Evolutionary conservation across 2,888 invertebrate genomes (phyloP).

Genomic region (Lasius platythorax): DNA sequence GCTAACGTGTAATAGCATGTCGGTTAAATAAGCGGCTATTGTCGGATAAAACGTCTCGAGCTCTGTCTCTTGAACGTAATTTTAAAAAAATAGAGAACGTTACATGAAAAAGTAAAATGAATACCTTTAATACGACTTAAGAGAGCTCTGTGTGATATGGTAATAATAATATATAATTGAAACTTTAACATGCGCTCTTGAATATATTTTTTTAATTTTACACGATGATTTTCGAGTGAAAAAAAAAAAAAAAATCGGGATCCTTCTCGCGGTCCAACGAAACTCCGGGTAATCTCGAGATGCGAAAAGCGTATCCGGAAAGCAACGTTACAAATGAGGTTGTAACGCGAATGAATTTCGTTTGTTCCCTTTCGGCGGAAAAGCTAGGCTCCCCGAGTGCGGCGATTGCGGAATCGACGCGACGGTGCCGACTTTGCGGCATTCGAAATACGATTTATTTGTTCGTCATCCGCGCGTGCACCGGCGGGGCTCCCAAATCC

Average conservation of each 20-base stretch:
- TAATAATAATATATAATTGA: too few relatives aligned
- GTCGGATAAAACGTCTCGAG: background rate
- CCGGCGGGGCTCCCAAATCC: slow-evolving; percentile 78
- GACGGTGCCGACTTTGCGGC: slow-evolving; percentile 18
- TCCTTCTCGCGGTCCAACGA: background rate
- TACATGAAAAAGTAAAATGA: background rate
- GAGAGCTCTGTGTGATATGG: too few relatives aligned
- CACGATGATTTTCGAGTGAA: background rate
- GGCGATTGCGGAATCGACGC: background rate
- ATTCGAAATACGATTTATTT: slow-evolving; percentile 63
- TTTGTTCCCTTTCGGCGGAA: background rate
- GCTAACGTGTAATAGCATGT: background rate
- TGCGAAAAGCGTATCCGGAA: background rate
- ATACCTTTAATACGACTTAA: background rate
- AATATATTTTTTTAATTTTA: background rate
- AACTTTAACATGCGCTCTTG: background rate
- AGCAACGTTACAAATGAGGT: background rate
- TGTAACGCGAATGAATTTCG: background rate
- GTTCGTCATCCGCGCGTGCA: slow-evolving; percentile 71
- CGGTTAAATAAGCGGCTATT: slow-evolving; percentile 23
- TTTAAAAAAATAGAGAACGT: background rate
- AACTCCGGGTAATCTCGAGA: background rate
- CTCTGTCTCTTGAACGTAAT: background rate
- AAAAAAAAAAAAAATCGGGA: background rate
- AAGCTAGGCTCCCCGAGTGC: background rate